phyloP scores from a whole-genome alignment of 2,797 vertebrate genomes.

The Chelon auratus region DNA sequence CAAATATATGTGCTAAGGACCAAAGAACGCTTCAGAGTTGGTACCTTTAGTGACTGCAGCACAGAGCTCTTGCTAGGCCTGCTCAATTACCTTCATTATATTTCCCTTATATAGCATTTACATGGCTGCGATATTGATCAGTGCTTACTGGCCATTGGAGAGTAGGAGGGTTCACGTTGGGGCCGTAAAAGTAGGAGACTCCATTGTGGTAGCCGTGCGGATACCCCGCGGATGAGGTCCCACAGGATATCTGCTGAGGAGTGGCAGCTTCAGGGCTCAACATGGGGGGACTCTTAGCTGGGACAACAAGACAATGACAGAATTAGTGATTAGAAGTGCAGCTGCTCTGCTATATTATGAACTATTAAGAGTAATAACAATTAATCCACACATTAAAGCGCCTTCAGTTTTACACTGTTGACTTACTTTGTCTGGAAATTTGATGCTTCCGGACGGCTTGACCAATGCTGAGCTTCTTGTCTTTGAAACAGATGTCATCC shows the following conservation, averaged over 20 bases:
- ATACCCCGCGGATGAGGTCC: conserved; percentile 87
- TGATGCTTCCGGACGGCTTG: conserved; percentile 88
- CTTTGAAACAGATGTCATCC: conserved; percentile 84
- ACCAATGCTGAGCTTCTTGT: conserved; percentile 88
- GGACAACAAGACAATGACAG: too few relatives aligned
- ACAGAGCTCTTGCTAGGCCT: too few relatives aligned
- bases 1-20: too few relatives aligned
- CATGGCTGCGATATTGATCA: too few relatives aligned
- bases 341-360: too few relatives aligned
- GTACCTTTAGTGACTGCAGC: too few relatives aligned
- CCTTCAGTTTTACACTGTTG: not conserved
- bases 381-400: not conserved
- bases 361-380: too few relatives aligned
- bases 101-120: too few relatives aligned
- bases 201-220: conserved; percentile 90
- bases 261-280: conserved; percentile 59
- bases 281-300: not conserved
- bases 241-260: conserved; percentile 79
- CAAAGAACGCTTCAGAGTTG: too few relatives aligned
- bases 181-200: conserved; percentile 88
- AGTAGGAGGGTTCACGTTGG: conserved; percentile 74
- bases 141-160: conserved; percentile 86
- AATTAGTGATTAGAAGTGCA: too few relatives aligned
- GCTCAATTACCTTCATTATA: too few relatives aligned
- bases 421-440: conserved; percentile 72